phyloP scores from a whole-genome alignment of 2,888 invertebrate genomes.

The Mesorhabditis spiculigera region DNA sequence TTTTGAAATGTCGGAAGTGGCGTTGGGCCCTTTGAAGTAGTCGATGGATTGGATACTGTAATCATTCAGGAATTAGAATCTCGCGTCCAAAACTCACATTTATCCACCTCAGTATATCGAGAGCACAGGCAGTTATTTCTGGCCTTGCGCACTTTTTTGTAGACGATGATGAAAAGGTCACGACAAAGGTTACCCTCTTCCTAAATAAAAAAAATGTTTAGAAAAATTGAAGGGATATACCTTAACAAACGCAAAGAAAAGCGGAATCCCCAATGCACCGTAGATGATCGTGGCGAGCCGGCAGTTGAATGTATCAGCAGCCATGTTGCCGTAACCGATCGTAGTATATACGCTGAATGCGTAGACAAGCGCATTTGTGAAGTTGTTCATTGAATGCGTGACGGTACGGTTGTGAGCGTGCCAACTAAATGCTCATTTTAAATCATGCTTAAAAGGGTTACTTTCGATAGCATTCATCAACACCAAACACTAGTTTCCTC shows the following conservation, averaged over 20 bases:
- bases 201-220: neutral
- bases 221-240: neutral
- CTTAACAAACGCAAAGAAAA: conserved; percentile 54
- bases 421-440: conserved; percentile 24
- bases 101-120: neutral
- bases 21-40: neutral
- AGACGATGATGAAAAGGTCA: conserved; percentile 34
- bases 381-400: conserved; percentile 45
- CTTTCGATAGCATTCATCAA: conserved; percentile 37
- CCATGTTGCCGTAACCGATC: conserved; percentile 51
- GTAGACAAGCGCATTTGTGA: conserved; percentile 47
- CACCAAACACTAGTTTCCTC: conserved; percentile 16
- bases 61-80: neutral
- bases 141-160: conserved; percentile 21
- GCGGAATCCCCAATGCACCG: conserved; percentile 42
- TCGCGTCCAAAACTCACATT: neutral
- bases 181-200: conserved; percentile 43
- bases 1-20: neutral
- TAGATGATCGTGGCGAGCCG: conserved; percentile 46
- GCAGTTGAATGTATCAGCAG: conserved; percentile 37
- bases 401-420: conserved; percentile 32
- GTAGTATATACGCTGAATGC: conserved; percentile 54
- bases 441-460: neutral
- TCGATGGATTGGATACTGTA: neutral
- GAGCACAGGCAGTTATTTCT: neutral